Base-by-base conservation (phyloP, 2,888 invertebrate species). In the Nipponacmea schrenckii region DNA sequence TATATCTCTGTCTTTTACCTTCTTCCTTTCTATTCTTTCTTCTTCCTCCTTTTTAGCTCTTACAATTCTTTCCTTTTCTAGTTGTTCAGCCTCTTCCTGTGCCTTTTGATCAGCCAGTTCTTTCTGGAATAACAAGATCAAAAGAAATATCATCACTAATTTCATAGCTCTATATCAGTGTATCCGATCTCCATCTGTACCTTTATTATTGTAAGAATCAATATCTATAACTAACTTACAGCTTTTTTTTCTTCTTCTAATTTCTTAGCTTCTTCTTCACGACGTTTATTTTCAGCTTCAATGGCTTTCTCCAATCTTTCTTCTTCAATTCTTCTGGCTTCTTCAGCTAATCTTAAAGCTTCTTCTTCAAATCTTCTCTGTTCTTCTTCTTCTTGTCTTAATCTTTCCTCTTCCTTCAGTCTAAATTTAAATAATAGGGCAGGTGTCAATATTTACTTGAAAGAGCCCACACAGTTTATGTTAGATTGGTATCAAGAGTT, bases 11-110 rank as follows among this genome's bases (percentile, higher is more conserved):
- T n/a, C n/a, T n/a, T n/a, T 62, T 75, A 88, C 89, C 87, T 95
- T 96, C 83, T 96, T 94, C 84, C 97, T 91, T 73, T 94, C 94
- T 83, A 94, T 92, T 72, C 97, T 91, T 88, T 97, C 97, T 86
- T 94, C 94, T 89, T 97, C 97, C 88, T 97, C 97, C 80, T 93
- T 93, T 85, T 93, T 93, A 75, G 94, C 91, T 74, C 93, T 92
- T 88, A 96, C 95, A 69, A 94, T 94, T 88, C 94, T 93, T 89
- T 96, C 96, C 78, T 93, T 91, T 84, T 95, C 93, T 88, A 93
- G 91, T 81, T 92, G 83, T 69, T 90, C 89, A 24, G 88, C 88
- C 71, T 89, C 88, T 68, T 88, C 87, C 64, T 85, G 86, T 10
- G 88, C 87, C 79, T 87, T 88, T 74, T 73, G 79, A 66, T 96